phyloP scores from a whole-genome alignment of 2,113 vertebrate genomes.

The Ptilorrhoa leucosticta region DNA sequence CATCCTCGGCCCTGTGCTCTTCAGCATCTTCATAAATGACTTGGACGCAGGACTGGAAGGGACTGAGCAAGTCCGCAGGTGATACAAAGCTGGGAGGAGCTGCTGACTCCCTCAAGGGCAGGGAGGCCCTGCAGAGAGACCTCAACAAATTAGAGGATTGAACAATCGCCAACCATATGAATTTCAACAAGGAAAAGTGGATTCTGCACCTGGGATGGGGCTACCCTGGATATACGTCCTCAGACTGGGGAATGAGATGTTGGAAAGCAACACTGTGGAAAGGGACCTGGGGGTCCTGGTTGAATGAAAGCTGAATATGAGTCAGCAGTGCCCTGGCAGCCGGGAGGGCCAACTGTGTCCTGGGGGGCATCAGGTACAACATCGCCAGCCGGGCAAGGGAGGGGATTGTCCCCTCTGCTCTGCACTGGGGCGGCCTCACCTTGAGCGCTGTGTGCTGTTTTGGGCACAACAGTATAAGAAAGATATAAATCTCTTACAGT shows the following conservation, averaged over 20 bases:
- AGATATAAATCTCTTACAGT: not conserved
- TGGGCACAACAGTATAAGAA: not conserved
- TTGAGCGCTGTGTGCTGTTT: not conserved
- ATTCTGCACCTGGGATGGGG: not conserved
- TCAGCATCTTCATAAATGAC: not conserved
- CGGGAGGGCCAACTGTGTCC: rapidly evolving
- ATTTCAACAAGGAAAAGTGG: not conserved
- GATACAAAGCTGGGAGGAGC: not conserved
- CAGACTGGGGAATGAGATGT: not conserved
- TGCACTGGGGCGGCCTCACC: rapidly evolving
- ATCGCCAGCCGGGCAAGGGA: rapidly evolving
- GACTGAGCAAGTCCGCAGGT: not conserved
- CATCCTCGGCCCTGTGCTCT: rapidly evolving
- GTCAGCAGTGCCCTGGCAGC: not conserved
- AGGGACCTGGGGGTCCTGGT: not conserved
- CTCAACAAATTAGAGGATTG: not conserved
- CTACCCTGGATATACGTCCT: rapidly evolving
- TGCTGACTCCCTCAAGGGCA: not conserved
- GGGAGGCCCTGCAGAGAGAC: not conserved
- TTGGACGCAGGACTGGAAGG: not conserved
- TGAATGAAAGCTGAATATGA: rapidly evolving
- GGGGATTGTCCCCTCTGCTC: not conserved
- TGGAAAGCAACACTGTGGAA: not conserved
- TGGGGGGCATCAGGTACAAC: not conserved
- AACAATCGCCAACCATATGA: rapidly evolving